These are phyloP conservation scores for Drosophila maculinotata DNA, from an alignment of 2,888 invertebrate genomes.

Conservation along the genomic window DNA sequence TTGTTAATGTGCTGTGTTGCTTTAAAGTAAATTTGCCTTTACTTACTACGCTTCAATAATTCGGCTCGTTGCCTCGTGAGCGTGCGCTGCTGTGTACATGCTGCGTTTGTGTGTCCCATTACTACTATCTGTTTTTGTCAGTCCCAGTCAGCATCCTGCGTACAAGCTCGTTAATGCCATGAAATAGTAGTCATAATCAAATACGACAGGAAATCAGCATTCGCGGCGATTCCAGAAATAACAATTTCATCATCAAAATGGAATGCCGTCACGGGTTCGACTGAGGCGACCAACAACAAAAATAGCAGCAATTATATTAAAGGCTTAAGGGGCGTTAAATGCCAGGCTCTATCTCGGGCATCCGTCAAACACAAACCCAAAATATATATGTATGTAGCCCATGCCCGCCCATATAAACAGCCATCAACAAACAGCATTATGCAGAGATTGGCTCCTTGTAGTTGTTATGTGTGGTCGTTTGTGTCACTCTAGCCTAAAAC, in stretches of 20 bases:
- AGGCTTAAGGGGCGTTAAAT: too few relatives aligned
- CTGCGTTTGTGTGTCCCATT: conserved; percentile 11
- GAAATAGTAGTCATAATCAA: conserved; percentile 28
- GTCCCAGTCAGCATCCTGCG: conserved; percentile 21
- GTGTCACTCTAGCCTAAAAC: neutral
- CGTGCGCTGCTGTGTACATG: conserved; percentile 46
- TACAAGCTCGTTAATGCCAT: conserved; percentile 5
- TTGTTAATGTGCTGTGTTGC: conserved; percentile 20
- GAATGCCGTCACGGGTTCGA: conserved; percentile 25
- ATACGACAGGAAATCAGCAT: conserved; percentile 4
- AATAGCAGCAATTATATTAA: neutral
- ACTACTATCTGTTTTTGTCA: conserved; percentile 28
- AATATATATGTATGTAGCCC: conserved; percentile 10
- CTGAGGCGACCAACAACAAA: neutral
- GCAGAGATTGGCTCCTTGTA: conserved; percentile 8
- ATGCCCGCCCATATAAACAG: conserved; percentile 1
- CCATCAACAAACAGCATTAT: conserved; percentile 8
- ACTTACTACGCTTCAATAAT: conserved; percentile 25
- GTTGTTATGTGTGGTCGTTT: conserved; percentile 2
- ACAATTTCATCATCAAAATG: conserved; percentile 20
- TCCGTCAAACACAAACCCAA: conserved; percentile 28
- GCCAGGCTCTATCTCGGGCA: conserved; percentile 12
- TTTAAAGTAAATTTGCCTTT: too few relatives aligned
- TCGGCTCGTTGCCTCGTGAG: conserved; percentile 29
- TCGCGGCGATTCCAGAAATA: neutral